Percentiles rank a stretch among this genome's conserved stretches.
phyloP scores from a whole-genome alignment of 2,888 invertebrate genomes.

The Silvanus unidentatus region DNA sequence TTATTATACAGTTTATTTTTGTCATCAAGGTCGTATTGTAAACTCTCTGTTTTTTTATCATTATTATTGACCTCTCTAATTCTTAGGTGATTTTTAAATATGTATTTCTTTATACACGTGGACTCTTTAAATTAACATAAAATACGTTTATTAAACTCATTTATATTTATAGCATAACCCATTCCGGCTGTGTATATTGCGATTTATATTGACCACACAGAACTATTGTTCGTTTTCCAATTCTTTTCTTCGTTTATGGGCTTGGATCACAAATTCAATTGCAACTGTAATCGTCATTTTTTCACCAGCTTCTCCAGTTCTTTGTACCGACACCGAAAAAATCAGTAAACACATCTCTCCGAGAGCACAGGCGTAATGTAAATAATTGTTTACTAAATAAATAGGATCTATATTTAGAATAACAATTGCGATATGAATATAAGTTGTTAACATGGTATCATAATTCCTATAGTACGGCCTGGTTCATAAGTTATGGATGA shows the following conservation, averaged over 20 bases:
- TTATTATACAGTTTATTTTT: constrained; percentile 15
- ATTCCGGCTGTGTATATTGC: too few relatives aligned
- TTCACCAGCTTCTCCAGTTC: too few relatives aligned
- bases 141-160: constrained; percentile 4
- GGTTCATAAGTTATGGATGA: neutral
- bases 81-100: constrained; percentile 12
- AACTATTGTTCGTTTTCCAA: too few relatives aligned
- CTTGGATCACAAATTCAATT: too few relatives aligned
- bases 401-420: constrained; percentile 13
- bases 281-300: too few relatives aligned
- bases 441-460: constrained; percentile 6
- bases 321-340: too few relatives aligned
- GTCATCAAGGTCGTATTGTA: constrained; percentile 14
- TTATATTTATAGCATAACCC: neutral
- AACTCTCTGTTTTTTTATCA: constrained; percentile 14
- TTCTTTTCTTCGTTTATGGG: too few relatives aligned
- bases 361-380: constrained; percentile 11
- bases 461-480: constrained; percentile 5
- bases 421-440: constrained; percentile 16
- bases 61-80: constrained; percentile 13
- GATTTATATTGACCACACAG: neutral
- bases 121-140: constrained; percentile 12
- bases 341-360: constrained; percentile 4
- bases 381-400: constrained; percentile 12
- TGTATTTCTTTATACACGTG: constrained; percentile 8